These are phyloP conservation scores for Mermis nigrescens DNA, from an alignment of 2,888 invertebrate genomes.

Conservation along the genomic window DNA sequence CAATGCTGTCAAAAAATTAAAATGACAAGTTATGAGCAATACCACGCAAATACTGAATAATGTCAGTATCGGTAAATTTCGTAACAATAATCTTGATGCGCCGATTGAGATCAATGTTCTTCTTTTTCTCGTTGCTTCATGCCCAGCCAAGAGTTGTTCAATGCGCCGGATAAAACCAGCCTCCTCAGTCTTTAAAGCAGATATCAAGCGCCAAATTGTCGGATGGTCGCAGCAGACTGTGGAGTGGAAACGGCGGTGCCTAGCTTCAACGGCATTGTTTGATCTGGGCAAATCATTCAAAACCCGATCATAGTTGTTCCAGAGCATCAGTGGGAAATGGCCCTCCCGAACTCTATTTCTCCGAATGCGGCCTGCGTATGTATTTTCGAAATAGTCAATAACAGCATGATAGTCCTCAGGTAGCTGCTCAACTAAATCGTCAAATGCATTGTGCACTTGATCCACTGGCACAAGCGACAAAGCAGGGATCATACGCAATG, in stretches of 20 bases:
- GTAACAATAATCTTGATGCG: no score
- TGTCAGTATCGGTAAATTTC: no score
- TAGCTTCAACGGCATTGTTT: neutral
- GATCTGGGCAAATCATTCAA: neutral
- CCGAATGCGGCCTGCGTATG: neutral
- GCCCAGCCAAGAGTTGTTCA: no score
- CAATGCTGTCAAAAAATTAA: no score
- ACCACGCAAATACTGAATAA: no score
- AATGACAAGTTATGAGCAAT: no score
- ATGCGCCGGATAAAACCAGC: no score
- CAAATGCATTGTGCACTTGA: no score
- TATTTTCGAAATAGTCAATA: neutral
- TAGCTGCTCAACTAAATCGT: neutral
- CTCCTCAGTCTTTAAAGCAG: no score
- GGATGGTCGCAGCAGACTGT: neutral
- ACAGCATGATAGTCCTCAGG: neutral
- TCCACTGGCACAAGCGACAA: neutral
- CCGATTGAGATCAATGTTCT: no score
- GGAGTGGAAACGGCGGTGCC: slow-evolving; percentile 2
- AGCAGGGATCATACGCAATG: neutral
- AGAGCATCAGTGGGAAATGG: neutral
- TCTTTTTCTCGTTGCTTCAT: no score
- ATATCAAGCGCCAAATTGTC: no score
- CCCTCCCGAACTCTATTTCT: neutral
- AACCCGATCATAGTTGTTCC: neutral